A percentile compares a stretch with the other conserved stretches of the same genome.
phyloP scores from a whole-genome alignment of 2,113 vertebrate species.

The Triplophysa siluroides region DNA sequence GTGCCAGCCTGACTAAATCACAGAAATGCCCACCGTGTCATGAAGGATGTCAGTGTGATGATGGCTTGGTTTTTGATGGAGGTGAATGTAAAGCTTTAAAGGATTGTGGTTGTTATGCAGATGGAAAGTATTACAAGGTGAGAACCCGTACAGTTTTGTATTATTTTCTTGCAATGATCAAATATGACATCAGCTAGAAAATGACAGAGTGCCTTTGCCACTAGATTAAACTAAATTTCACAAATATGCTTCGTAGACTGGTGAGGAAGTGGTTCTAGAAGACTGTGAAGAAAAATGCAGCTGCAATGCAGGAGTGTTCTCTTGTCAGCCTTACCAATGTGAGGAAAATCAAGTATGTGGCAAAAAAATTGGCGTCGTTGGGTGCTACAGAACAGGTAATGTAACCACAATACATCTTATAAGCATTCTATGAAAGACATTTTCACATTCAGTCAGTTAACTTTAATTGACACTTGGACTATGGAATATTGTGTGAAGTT shows the following conservation, averaged over 20 bases:
- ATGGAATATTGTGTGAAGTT: no score
- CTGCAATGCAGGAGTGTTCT: constrained; percentile 49
- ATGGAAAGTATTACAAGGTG: constrained; percentile 59
- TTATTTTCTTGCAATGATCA: not conserved
- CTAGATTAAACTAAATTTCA: not conserved
- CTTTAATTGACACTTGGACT: no score
- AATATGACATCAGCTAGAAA: not conserved
- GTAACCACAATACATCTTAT: not conserved
- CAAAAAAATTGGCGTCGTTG: constrained; percentile 27
- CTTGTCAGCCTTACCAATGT: constrained; percentile 46
- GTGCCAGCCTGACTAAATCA: constrained; percentile 54
- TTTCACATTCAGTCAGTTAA: not conserved
- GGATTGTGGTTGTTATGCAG: constrained; percentile 59
- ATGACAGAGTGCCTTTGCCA: not conserved
- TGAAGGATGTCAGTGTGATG: constrained; percentile 71
- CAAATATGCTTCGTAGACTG: constrained; percentile 44
- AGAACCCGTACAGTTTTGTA: not conserved
- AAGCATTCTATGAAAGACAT: not conserved
- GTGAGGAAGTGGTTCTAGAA: constrained; percentile 26
- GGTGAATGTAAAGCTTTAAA: constrained; percentile 58
- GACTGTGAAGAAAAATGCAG: constrained; percentile 49
- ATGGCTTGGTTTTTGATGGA: constrained; percentile 62
- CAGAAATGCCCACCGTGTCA: constrained; percentile 58
- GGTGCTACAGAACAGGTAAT: constrained; percentile 49
- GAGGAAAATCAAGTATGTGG: constrained; percentile 44